Base-by-base conservation (phyloP, 2,797 vertebrate species). In the Heteromormyrus szaboi region DNA sequence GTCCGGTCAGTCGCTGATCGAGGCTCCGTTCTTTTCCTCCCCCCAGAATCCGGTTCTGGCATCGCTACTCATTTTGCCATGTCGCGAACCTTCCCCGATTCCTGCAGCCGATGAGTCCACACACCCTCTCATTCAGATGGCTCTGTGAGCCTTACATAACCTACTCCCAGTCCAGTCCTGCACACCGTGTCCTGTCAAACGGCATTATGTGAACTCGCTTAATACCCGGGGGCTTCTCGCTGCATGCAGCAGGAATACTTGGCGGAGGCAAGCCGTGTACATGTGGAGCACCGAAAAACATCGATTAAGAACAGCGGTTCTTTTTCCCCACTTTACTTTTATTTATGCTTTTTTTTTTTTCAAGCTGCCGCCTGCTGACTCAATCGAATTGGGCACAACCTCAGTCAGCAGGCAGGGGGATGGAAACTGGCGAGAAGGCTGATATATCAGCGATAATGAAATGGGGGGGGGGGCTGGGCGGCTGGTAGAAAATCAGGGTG, bases 301-400 rank as follows among this genome's bases (percentile, higher is more conserved):
- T 83, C 2, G 44, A 37, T 62, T 48, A 48, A 22, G 53, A 22
- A 85, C 41, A 83, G 50, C 54, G 51, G 33, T 76, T 4, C 44
- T 29, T 72, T 50, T 72, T 4, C 29, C 48, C 14, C 51, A 33
- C 17, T 79, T 37, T 76, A 14, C 33, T 37, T 68, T 72, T 50
- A 87, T 68, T 29, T 86, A 37, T 72, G 12, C 14, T 6, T 48
- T 7, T 68, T 19, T 68, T 65, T n/a, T 87, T 53, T 87, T 48
- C 79, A 76, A 68, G 59, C 65, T 50, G 11, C 6, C 62, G 14
- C 89, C 56, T 89, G 92, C 90, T 91, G 91, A 92, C 90, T 89
- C 72, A 25, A 12, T 37, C 22, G 87, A 91, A 88, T 59, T 37
- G 68, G 76, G 41, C 72, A 88, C 87, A 86, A 87, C 87, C 88